Evolutionary conservation across 1,140 invertebrate genomes (phyloP).

Genomic region (Penaeus japonicus): DNA sequence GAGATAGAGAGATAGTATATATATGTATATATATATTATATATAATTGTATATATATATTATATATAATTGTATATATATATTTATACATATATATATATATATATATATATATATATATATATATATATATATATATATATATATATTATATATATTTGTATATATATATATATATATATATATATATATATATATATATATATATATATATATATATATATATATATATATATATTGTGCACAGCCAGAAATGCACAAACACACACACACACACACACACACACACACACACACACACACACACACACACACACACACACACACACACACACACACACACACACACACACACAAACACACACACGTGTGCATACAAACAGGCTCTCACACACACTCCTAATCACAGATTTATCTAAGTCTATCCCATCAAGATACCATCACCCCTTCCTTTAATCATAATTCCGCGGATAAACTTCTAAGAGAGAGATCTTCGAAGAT

Average conservation of each 20-base stretch:
- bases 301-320: background rate
- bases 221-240: slow-evolving; percentile 26
- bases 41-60: slow-evolving; percentile 24
- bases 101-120: slow-evolving; percentile 24
- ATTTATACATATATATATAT: slow-evolving; percentile 26
- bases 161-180: background rate
- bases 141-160: slow-evolving; percentile 21
- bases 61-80: slow-evolving; percentile 24
- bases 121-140: background rate
- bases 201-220: slow-evolving; percentile 27
- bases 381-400: background rate
- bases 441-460: too few relatives aligned
- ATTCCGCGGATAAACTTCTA: too few relatives aligned
- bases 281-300: background rate
- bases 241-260: background rate
- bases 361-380: slow-evolving; percentile 1
- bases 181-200: background rate
- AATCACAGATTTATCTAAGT: too few relatives aligned
- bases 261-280: background rate
- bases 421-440: too few relatives aligned
- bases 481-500: too few relatives aligned
- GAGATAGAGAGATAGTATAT: too few relatives aligned
- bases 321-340: background rate
- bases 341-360: slow-evolving; percentile 6
- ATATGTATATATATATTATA: slow-evolving; percentile 28